These are phyloP conservation scores for Acutogordius australiensis DNA, from an alignment of 2,888 invertebrate genomes.

Conservation along the genomic window DNA sequence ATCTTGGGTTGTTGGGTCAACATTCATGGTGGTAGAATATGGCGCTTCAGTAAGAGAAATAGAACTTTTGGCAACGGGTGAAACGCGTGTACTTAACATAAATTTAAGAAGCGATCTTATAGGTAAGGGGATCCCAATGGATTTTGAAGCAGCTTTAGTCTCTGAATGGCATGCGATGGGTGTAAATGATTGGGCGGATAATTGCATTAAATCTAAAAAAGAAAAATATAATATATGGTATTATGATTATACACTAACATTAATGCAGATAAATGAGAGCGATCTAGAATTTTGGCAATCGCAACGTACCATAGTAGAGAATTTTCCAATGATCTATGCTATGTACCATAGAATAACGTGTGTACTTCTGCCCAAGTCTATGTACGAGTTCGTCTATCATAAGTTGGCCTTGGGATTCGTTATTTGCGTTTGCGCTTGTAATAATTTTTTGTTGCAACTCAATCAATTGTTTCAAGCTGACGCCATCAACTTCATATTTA, in stretches of 20 bases:
- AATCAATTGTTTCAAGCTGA: no score
- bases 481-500: no score
- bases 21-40: neutral
- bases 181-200: neutral
- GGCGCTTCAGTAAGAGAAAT: neutral
- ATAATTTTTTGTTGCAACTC: no score
- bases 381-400: neutral
- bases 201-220: neutral
- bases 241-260: no score
- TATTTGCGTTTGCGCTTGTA: no score
- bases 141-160: neutral
- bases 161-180: no score
- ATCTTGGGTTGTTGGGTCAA: neutral
- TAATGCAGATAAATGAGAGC: no score
- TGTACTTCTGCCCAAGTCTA: neutral
- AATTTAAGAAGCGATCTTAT: neutral
- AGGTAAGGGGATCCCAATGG: neutral
- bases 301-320: neutral
- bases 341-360: neutral
- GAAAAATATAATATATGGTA: no score
- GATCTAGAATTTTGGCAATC: no score
- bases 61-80: neutral
- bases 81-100: neutral
- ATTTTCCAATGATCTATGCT: neutral
- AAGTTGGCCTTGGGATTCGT: no score